These are phyloP conservation scores for Drosophila mimica DNA, from an alignment of 2,888 invertebrate species.

Conservation along the genomic window DNA sequence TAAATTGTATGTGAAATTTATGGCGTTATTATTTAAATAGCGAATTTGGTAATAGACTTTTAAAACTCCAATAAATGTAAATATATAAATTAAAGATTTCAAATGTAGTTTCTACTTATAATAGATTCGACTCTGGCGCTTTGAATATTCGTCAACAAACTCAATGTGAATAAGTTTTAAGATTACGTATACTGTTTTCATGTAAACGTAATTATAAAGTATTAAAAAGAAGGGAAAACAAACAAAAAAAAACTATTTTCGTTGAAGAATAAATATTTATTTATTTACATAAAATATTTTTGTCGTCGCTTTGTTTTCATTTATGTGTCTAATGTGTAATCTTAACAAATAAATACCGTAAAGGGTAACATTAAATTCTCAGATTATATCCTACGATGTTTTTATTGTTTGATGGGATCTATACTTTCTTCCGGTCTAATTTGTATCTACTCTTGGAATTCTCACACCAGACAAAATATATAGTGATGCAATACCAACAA, in stretches of 20 bases:
- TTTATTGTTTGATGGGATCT: neutral
- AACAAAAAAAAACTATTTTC: slow-evolving; percentile 10
- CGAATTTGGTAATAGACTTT: slow-evolving; percentile 30
- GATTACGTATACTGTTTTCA: slow-evolving; percentile 7
- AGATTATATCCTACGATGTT: neutral
- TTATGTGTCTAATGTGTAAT: too few species aligned
- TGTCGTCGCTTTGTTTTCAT: neutral
- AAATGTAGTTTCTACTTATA: slow-evolving; percentile 24
- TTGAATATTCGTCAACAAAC: slow-evolving; percentile 44
- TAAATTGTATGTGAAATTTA: slow-evolving; percentile 13
- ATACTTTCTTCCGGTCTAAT: neutral
- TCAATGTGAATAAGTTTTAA: slow-evolving; percentile 24
- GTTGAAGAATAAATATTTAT: slow-evolving; percentile 35
- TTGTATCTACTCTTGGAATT: neutral
- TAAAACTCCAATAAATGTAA: slow-evolving; percentile 13
- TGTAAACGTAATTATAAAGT: slow-evolving; percentile 33
- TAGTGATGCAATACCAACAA: neutral
- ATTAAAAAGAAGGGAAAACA: slow-evolving; percentile 36
- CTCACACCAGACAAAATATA: neutral
- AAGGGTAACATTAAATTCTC: too few species aligned
- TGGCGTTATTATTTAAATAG: slow-evolving; percentile 27
- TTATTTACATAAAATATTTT: neutral
- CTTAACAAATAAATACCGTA: neutral
- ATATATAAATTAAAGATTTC: slow-evolving; percentile 13
- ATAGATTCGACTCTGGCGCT: slow-evolving; percentile 45